phyloP scores from a whole-genome alignment of 2,113 vertebrate species.

The Microcebus jonahi region DNA sequence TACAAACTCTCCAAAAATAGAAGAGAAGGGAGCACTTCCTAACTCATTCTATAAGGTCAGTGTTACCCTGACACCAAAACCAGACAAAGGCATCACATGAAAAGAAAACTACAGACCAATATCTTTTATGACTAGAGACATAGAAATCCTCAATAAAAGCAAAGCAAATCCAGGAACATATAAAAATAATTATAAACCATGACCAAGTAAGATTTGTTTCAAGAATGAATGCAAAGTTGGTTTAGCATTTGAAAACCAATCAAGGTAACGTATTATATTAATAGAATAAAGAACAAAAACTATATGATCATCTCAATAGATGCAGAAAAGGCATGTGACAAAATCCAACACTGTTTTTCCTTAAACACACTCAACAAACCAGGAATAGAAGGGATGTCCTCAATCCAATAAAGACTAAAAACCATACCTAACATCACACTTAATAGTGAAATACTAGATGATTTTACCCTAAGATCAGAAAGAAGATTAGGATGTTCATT shows the following conservation, averaged over 20 bases:
- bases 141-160: conserved; percentile 46
- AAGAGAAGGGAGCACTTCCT: not conserved
- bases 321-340: not conserved
- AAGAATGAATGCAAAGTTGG: conserved; percentile 27
- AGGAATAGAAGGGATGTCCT: not conserved
- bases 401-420: not conserved
- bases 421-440: not conserved
- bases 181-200: conserved; percentile 30
- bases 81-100: not conserved
- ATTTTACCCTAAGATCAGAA: not conserved
- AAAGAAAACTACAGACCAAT: not conserved
- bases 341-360: not conserved
- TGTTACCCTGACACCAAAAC: conserved; percentile 10
- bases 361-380: not conserved
- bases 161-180: conserved; percentile 33
- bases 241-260: conserved; percentile 42
- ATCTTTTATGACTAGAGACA: conserved; percentile 28
- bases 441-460: not conserved
- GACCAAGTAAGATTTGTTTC: conserved; percentile 4
- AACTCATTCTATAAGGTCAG: not conserved
- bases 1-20: not conserved
- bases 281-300: conserved; percentile 26
- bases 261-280: not conserved
- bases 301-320: not conserved
- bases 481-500: not conserved